Percentiles rank a stretch among this genome's conserved stretches.
phyloP scores from a whole-genome alignment of 2,888 invertebrate genomes.

The Drosophila mayaguana region DNA sequence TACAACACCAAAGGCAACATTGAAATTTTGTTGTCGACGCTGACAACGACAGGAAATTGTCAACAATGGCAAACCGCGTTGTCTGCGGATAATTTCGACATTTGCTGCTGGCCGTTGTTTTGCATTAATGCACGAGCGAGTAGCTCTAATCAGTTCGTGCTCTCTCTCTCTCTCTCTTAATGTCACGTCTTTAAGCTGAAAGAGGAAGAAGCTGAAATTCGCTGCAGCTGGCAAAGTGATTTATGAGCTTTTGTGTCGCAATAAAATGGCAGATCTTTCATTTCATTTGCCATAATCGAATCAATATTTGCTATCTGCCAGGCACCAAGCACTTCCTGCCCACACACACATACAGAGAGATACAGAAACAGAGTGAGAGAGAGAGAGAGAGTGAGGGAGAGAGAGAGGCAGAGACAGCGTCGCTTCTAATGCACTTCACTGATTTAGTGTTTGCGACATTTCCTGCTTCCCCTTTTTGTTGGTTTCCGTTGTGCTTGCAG shows the following conservation, averaged over 20 bases:
- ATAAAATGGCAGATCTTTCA: conserved; percentile 53
- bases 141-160: conserved; percentile 57
- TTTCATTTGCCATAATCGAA: conserved; percentile 64
- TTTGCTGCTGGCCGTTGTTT: conserved; percentile 54
- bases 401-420: neutral
- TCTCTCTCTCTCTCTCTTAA: neutral
- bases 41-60: conserved; percentile 64
- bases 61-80: conserved; percentile 65
- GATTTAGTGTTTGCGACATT: conserved; percentile 77
- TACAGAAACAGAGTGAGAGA: conserved; percentile 2
- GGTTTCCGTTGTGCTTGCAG: conserved; percentile 51
- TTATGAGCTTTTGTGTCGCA: conserved; percentile 54
- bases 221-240: conserved; percentile 43
- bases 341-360: conserved; percentile 9
- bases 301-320: conserved; percentile 69
- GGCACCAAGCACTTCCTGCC: conserved; percentile 53
- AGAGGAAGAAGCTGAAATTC: conserved; percentile 22
- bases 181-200: conserved; percentile 29
- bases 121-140: conserved; percentile 60
- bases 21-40: conserved; percentile 12
- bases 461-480: conserved; percentile 74
- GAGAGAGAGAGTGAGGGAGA: neutral
- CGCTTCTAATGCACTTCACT: conserved; percentile 71
- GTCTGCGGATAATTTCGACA: conserved; percentile 72
- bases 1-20: conserved; percentile 16